phyloP scores from a whole-genome alignment of 1,140 invertebrate genomes.

The Prorops nasuta region DNA sequence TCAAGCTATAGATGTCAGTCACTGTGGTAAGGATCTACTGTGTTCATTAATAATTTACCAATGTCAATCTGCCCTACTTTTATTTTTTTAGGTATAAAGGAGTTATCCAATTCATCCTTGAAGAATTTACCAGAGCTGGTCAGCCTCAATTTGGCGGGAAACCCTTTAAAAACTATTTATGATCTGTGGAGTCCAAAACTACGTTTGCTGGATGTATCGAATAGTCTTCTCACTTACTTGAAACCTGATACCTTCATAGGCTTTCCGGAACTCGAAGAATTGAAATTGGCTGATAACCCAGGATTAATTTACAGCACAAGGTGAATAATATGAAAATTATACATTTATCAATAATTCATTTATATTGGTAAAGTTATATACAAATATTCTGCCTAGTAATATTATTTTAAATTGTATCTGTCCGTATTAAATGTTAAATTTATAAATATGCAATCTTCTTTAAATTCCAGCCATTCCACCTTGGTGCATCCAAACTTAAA shows the following conservation, averaged over 20 bases:
- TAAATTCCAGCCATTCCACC: constrained; percentile 55
- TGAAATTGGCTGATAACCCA: constrained; percentile 43
- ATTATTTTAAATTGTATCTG: too few species aligned
- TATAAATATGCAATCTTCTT: too few species aligned
- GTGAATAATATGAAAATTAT: constrained; percentile 19
- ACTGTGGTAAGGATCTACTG: constrained; percentile 35
- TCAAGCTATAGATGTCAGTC: constrained; percentile 33
- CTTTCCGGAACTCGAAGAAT: constrained; percentile 38
- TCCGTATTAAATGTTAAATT: too few species aligned
- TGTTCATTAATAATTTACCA: neutral
- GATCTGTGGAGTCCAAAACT: constrained; percentile 35
- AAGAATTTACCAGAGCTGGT: constrained; percentile 32
- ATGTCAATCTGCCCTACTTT: constrained; percentile 3
- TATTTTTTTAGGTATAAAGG: constrained; percentile 28
- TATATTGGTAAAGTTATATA: neutral
- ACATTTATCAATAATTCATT: neutral
- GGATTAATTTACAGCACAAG: constrained; percentile 39
- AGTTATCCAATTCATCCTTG: constrained; percentile 30
- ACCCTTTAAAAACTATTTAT: constrained; percentile 40
- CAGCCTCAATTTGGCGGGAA: constrained; percentile 36
- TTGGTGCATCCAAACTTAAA: constrained; percentile 47
- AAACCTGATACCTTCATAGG: constrained; percentile 33
- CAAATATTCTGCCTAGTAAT: too few species aligned
- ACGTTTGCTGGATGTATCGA: constrained; percentile 43
- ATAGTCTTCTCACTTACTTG: constrained; percentile 41